Evolutionary conservation across 1,140 invertebrate genomes (phyloP).

Genomic region (Cydia fagiglandana): DNA sequence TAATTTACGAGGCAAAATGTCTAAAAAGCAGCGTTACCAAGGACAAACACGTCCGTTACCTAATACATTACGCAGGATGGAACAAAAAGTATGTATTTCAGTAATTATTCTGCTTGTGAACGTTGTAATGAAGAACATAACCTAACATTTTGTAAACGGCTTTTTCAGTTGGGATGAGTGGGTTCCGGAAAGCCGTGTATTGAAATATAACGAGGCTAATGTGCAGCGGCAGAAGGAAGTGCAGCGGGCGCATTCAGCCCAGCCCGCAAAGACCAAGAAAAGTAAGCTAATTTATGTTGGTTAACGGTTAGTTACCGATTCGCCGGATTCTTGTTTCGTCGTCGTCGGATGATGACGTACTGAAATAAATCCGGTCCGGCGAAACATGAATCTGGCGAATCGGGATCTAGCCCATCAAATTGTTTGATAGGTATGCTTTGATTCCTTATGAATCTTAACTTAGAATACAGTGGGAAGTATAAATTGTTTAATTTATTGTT

Average conservation of each 20-base stretch:
- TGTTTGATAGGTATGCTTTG: no score
- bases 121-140: slow-evolving; percentile 20
- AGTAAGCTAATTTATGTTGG: slow-evolving; percentile 55
- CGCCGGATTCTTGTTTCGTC: no score
- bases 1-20: slow-evolving; percentile 98
- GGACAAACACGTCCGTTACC: slow-evolving; percentile 93
- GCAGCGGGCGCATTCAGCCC: slow-evolving; percentile 87
- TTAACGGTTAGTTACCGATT: no score
- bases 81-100: slow-evolving; percentile 92
- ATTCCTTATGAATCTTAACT: no score
- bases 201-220: slow-evolving; percentile 96
- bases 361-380: no score
- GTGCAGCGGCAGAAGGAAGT: slow-evolving; percentile 94
- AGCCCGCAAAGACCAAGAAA: slow-evolving; percentile 83
- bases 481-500: no score
- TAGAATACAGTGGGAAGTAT: no score
- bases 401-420: no score
- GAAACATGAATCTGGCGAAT: no score
- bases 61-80: slow-evolving; percentile 98
- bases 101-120: neutral
- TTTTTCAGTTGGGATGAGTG: slow-evolving; percentile 97
- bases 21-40: slow-evolving; percentile 89
- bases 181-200: slow-evolving; percentile 95
- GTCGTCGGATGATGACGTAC: no score
- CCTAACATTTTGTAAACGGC: slow-evolving; percentile 32